Percentiles rank a stretch among this genome's conserved stretches.
These are phyloP conservation scores for Rhabdomys dilectus DNA, from an alignment of 2,113 vertebrate genomes.

Conservation along the genomic window DNA sequence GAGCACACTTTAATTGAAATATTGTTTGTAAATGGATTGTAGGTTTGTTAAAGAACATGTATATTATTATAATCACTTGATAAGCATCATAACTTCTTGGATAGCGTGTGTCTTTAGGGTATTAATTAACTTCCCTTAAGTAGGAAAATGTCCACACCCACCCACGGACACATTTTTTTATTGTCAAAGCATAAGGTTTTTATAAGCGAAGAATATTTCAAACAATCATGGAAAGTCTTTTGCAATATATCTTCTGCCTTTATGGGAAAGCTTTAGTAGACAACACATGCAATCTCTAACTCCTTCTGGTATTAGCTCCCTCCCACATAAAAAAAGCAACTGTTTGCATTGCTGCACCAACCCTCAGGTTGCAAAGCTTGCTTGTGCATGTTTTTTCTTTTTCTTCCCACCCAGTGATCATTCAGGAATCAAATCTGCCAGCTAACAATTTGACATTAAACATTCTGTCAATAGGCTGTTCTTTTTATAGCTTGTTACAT, in stretches of 20 bases:
- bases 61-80: slow-evolving; percentile 75
- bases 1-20: not conserved
- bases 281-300: not conserved
- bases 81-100: slow-evolving; percentile 64
- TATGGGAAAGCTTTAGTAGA: slow-evolving; percentile 38
- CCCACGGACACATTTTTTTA: slow-evolving; percentile 67
- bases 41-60: slow-evolving; percentile 59
- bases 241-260: slow-evolving; percentile 59
- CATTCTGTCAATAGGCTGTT: slow-evolving; percentile 63
- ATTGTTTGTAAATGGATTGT: slow-evolving; percentile 40
- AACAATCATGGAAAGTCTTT: slow-evolving; percentile 40
- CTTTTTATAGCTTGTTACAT: slow-evolving; percentile 64
- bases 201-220: slow-evolving; percentile 74
- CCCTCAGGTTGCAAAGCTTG: not conserved
- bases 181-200: slow-evolving; percentile 76
- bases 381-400: slow-evolving; percentile 55
- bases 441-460: slow-evolving; percentile 71
- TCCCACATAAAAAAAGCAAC: slow-evolving; percentile 55
- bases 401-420: slow-evolving; percentile 14
- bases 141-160: slow-evolving; percentile 72
- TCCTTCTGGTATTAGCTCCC: not conserved
- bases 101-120: slow-evolving; percentile 80
- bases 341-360: not conserved
- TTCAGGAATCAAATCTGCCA: slow-evolving; percentile 55
- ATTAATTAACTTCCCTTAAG: slow-evolving; percentile 83